Percentiles rank a stretch among this genome's conserved stretches.
Evolutionary conservation across 2,113 vertebrate species (phyloP).

Genomic region (Thamnaconus septentrionalis): DNA sequence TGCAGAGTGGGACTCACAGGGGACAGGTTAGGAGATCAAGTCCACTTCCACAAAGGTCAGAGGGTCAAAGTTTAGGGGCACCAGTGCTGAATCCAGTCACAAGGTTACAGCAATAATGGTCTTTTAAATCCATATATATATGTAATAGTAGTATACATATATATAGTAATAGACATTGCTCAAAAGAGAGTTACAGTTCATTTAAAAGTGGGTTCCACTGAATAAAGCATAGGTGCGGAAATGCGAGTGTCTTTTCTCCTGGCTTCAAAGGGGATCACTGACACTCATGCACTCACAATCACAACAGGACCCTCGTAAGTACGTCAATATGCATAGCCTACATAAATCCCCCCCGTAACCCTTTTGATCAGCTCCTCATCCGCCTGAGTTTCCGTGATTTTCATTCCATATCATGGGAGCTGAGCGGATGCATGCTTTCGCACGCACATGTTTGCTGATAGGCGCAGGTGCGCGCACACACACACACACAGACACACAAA

Average conservation of each 20-base stretch:
- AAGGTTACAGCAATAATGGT: slow-evolving; percentile 9
- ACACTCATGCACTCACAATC: slow-evolving; percentile 13
- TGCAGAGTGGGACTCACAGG: slow-evolving; percentile 26
- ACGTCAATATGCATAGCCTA: slow-evolving; percentile 30
- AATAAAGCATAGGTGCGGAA: slow-evolving; percentile 47
- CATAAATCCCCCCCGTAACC: slow-evolving; percentile 18
- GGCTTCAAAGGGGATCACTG: slow-evolving; percentile 56
- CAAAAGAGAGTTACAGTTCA: slow-evolving; percentile 21
- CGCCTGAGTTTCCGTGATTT: too few species aligned
- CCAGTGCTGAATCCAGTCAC: slow-evolving; percentile 21
- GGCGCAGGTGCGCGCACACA: not conserved
- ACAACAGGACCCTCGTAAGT: slow-evolving; percentile 26
- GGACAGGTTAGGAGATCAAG: slow-evolving; percentile 63
- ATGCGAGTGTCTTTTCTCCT: slow-evolving; percentile 40
- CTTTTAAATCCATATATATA: too few species aligned
- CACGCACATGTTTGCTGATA: not conserved
- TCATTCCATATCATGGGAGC: not conserved
- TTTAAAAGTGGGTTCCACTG: slow-evolving; percentile 38
- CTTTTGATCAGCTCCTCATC: slow-evolving; percentile 37
- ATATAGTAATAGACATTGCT: slow-evolving; percentile 7
- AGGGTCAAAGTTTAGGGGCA: slow-evolving; percentile 14
- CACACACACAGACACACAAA: not conserved
- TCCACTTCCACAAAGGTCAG: slow-evolving; percentile 67
- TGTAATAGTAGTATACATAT: too few species aligned
- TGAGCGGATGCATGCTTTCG: too few species aligned